A percentile compares a stretch with the other conserved stretches of the same genome.
Evolutionary conservation across 53 echinoderm and acorn worm genomes (phyloP).

Genomic region (Arbacia lixula): DNA sequence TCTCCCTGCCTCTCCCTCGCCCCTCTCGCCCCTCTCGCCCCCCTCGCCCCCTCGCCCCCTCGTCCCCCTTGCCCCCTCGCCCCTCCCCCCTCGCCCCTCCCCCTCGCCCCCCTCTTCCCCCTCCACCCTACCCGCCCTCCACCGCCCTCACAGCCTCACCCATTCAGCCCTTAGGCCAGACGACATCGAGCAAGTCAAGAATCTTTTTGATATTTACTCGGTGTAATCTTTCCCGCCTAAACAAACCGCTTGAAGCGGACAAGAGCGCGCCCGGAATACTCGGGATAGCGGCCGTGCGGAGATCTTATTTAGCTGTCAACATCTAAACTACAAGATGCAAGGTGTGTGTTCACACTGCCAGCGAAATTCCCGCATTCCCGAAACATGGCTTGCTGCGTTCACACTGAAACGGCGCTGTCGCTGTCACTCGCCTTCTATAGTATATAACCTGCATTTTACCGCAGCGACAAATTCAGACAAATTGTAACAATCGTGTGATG

Average conservation of each 20-base stretch:
- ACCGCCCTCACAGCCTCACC: background rate
- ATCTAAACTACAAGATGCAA: too few relatives aligned
- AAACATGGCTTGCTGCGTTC: too few relatives aligned
- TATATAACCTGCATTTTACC: too few relatives aligned
- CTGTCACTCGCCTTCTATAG: too few relatives aligned
- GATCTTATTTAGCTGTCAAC: constrained; percentile 47
- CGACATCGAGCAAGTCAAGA: constrained; percentile 51
- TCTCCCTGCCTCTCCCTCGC: background rate
- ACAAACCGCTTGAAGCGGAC: constrained; percentile 25
- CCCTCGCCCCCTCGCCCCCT: background rate
- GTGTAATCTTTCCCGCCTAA: constrained; percentile 56
- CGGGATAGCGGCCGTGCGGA: constrained; percentile 18
- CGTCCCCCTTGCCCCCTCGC: background rate
- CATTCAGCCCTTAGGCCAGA: constrained; percentile 26
- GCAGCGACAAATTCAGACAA: too few relatives aligned
- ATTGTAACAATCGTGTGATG: too few relatives aligned
- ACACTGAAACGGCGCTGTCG: too few relatives aligned
- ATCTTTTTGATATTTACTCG: constrained; percentile 42
- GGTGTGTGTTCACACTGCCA: constrained; percentile 1
- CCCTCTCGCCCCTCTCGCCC: background rate
- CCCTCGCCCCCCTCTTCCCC: background rate
- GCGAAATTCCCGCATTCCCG: too few relatives aligned
- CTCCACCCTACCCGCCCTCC: background rate
- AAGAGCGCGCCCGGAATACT: constrained; percentile 29
- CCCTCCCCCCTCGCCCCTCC: background rate